phyloP scores from a whole-genome alignment of 2,797 vertebrate genomes.

The Trichosurus vulpecula region DNA sequence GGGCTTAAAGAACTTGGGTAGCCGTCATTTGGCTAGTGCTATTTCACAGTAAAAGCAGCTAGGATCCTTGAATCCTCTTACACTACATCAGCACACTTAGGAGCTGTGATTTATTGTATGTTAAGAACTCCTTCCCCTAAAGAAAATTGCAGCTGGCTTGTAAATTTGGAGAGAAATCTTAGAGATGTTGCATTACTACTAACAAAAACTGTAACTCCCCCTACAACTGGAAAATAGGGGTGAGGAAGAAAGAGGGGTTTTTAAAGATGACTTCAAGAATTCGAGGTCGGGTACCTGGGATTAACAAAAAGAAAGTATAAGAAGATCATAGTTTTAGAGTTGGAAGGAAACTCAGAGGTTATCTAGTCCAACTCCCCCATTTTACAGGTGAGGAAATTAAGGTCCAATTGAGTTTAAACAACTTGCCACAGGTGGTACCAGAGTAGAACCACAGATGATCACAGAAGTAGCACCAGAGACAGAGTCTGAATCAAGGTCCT shows the following conservation, averaged over 20 bases:
- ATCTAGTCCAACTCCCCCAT: not conserved
- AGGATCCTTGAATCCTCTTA: not conserved
- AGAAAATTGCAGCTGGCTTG: not conserved
- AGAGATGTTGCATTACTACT: not conserved
- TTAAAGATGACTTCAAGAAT: not conserved
- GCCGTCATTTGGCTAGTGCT: not conserved
- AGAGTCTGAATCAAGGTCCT: not conserved
- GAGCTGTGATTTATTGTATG: not conserved
- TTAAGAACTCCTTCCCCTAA: not conserved
- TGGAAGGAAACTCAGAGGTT: not conserved
- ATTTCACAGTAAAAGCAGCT: not conserved
- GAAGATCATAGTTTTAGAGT: not conserved
- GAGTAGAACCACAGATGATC: not conserved
- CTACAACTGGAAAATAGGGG: not conserved
- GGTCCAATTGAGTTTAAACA: not conserved
- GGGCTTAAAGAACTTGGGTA: not conserved
- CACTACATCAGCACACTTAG: not conserved
- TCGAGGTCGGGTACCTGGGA: not conserved
- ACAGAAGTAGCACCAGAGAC: not conserved
- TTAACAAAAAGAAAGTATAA: not conserved
- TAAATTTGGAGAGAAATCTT: not conserved
- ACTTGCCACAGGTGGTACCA: too few species aligned
- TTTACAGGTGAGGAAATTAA: not conserved
- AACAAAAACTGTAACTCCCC: not conserved
- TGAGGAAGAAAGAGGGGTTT: not conserved